Base-by-base conservation (phyloP, 2,888 invertebrate genomes). In the Poecilus cupreus region DNA sequence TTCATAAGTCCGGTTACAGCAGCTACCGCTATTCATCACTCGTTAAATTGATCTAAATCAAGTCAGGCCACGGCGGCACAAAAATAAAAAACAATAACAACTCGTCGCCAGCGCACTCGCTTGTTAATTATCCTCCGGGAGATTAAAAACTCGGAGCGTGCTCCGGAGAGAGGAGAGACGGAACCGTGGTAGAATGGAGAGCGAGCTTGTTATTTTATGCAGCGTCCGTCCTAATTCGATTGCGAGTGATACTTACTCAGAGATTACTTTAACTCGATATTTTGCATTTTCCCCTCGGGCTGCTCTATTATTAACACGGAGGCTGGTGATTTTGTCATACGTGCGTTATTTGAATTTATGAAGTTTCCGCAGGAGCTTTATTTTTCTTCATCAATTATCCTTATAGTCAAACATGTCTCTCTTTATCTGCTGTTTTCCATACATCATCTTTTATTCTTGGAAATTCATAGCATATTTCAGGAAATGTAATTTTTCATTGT, bases 401-500 rank as follows among this genome's bases (percentile, higher is more conserved):
- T 24, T 20, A 18, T 57, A 57, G 57, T 26, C 26, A 60, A 60
- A 60, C 60, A 60, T 60, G 60, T 13, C 60, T 26, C 26, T 60
- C 60, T 60, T 26, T 60, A 60, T 60, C 60, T 60, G 60, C n/a
- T 60, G 37, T 18, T 68, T 60, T 68, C 64, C 20, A 68, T 68
- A 37, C 37, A 68, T 68, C 64, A 37, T 68, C 37, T 32, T 37
- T 68, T 39, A 68, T 68, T 37, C 37, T 68, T 26, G n/a, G 26
- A 60, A 60, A 60, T 24, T 60, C 60, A 11, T 3, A 13, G n/a
- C 26, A 13, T 60, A 60, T 60, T 60, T 60, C 26, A 60, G 64
- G 64, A 68, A 68, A 32, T 68, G 64, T 68, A 68, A 68, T 68
- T 68, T 68, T 68, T 68, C 64, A 68, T 68, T 68, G 64, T 68